Evolutionary conservation across 2,797 vertebrate genomes (phyloP), one percentile per base, ranked within the genome.

Genomic region (Tapirus indicus): DNA sequence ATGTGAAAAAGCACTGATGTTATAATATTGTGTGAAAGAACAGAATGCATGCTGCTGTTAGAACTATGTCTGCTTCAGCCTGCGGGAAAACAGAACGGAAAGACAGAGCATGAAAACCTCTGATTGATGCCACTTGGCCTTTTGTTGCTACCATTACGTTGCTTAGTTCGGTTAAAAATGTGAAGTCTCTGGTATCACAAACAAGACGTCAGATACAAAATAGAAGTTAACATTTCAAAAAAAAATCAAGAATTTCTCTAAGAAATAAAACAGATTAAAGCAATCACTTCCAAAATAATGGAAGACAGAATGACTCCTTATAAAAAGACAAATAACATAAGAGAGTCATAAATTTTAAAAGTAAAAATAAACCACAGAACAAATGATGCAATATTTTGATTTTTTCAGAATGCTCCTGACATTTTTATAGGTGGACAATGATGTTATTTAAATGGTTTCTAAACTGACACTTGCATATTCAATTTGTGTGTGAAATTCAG

Each of bases 391-490:
- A 74, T 82, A 56, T 72, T 94, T 79, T 74, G 0, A 74, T 87
- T 60, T 84, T 79, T 84, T 56, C 35, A 78, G 56, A 82, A 92
- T 94, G 44, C 13, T 58, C 60, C 11, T 84, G 91, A 95, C 85
- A 74, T 74, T 90, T 97, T 97, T 94, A 96, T 85, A 92, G 49
- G 77, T 85, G 14, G 47, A 78, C 41, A 54, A 52, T 87, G 62
- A 66, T 41, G 47, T 71, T 77, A 83, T 47, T 62, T 85, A 88
- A 66, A 54, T 74, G 14, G 27, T 49, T 80, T 96, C 44, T 68
- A 94, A 88, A 94, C 17, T 72, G 49, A 88, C 8, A 41, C 64
- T 72, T 88, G 56, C 6, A 77, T 58, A 72, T 75, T 97, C 7
- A 58, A 78, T 29, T 94, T 91, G 35, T 29, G 16, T 66, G 52